Conservation (phyloP, 2,797 vertebrate species). For the Notolepis coatsorum region DNA sequence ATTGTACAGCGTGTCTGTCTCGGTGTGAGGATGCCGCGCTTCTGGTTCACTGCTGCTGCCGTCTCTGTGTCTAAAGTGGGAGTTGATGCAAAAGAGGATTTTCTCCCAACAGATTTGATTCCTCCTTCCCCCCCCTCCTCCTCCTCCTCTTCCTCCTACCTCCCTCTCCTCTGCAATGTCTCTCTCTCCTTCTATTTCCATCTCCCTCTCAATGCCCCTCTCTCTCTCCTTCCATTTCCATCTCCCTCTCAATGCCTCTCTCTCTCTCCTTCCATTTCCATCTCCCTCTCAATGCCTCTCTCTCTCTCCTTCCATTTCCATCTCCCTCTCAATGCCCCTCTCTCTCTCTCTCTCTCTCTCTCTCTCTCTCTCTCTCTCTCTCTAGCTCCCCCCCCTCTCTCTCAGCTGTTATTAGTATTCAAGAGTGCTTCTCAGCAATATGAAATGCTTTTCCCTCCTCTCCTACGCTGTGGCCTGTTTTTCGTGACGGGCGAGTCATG, state of each 20-base stretch:
- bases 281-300: background rate
- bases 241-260: too few relatives aligned
- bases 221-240: too few relatives aligned
- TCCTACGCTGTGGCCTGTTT: slow-evolving; percentile 8
- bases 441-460: slow-evolving; percentile 60
- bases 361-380: slow-evolving; percentile 13
- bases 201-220: slow-evolving; percentile 67
- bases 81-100: slow-evolving; percentile 49
- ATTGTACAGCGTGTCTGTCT: slow-evolving; percentile 13
- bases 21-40: slow-evolving; percentile 35
- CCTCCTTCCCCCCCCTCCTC: slow-evolving; percentile 25
- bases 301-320: too few relatives aligned
- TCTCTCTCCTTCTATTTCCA: slow-evolving; percentile 62
- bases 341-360: background rate
- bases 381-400: background rate
- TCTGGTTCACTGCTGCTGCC: slow-evolving; percentile 28
- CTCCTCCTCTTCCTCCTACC: slow-evolving; percentile 26
- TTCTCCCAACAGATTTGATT: slow-evolving; percentile 64
- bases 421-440: slow-evolving; percentile 64
- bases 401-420: slow-evolving; percentile 71
- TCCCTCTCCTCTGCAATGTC: slow-evolving; percentile 64
- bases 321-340: too few relatives aligned
- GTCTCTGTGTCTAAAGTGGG: background rate
- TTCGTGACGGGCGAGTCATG: slow-evolving; percentile 23
- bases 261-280: too few relatives aligned